Conservation (phyloP, 2,888 invertebrate genomes). For the Drosophila algonquin region DNA sequence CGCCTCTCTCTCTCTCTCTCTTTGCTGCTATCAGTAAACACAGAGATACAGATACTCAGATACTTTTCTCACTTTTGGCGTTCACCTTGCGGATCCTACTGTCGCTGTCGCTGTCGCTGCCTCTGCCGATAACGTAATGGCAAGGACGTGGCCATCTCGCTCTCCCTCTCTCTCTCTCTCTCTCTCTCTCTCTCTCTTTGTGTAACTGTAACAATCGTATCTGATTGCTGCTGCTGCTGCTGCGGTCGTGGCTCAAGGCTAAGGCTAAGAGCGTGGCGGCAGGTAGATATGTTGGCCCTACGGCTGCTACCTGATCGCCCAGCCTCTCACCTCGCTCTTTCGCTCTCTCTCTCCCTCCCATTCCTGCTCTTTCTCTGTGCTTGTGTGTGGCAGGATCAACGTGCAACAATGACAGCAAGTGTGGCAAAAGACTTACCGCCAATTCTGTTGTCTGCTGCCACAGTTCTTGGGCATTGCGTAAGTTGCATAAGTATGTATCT, state of each 20-base stretch:
- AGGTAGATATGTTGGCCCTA: constrained; percentile 51
- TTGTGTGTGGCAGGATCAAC: constrained; percentile 52
- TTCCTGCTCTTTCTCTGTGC: no score
- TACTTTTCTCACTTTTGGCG: constrained; percentile 18
- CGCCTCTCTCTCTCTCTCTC: background rate
- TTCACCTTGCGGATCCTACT: constrained; percentile 7
- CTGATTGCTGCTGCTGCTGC: constrained; percentile 29
- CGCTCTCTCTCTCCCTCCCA: background rate
- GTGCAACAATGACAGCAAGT: constrained; percentile 58
- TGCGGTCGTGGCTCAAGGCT: constrained; percentile 56
- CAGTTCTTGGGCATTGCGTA: constrained; percentile 60
- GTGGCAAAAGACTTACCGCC: constrained; percentile 67
- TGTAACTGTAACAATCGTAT: constrained; percentile 69
- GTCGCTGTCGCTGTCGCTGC: background rate
- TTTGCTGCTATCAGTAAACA: constrained; percentile 21
- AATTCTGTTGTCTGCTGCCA: constrained; percentile 41
- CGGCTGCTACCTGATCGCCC: constrained; percentile 24
- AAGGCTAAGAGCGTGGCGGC: constrained; percentile 22
- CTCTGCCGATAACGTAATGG: background rate
- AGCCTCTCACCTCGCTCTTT: background rate
- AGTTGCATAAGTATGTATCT: constrained; percentile 57
- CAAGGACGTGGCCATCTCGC: background rate
- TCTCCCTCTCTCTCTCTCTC: background rate
- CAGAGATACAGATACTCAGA: background rate
- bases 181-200: constrained; percentile 1